These are phyloP conservation scores for Hassar affinis DNA, from an alignment of 2,113 vertebrate genomes.

Conservation along the genomic window DNA sequence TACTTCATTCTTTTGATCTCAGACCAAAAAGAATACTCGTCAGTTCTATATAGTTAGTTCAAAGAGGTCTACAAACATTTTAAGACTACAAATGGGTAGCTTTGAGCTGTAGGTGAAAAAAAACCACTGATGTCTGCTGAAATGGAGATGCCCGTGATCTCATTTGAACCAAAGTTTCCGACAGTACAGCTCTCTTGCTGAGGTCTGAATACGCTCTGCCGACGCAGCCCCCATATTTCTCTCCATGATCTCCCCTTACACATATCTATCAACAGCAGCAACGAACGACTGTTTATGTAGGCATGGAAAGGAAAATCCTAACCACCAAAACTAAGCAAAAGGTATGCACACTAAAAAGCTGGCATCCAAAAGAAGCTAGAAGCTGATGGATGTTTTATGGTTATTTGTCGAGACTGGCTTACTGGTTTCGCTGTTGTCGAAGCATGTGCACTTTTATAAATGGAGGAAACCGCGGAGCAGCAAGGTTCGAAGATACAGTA, in stretches of 20 bases:
- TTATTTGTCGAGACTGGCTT: slow-evolving; percentile 44
- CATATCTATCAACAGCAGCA: slow-evolving; percentile 63
- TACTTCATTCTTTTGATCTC: too few species aligned
- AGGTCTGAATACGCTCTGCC: slow-evolving; percentile 45
- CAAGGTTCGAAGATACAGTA: not conserved
- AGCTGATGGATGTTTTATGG: slow-evolving; percentile 56
- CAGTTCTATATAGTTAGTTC: too few species aligned
- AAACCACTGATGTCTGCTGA: slow-evolving; percentile 65
- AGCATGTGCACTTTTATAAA: slow-evolving; percentile 12
- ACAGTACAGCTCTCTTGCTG: slow-evolving; percentile 61
- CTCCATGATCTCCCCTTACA: slow-evolving; percentile 63
- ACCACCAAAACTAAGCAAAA: slow-evolving; percentile 44
- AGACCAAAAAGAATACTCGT: too few species aligned
- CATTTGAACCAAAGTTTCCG: slow-evolving; percentile 71
- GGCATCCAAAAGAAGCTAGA: slow-evolving; percentile 50
- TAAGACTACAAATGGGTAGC: slow-evolving; percentile 40
- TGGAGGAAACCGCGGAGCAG: slow-evolving; percentile 15
- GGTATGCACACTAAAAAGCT: slow-evolving; percentile 44
- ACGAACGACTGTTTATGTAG: slow-evolving; percentile 60
- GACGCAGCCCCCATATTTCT: slow-evolving; percentile 60
- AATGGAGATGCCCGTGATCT: slow-evolving; percentile 72
- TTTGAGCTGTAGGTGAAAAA: slow-evolving; percentile 49
- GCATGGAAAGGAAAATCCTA: slow-evolving; percentile 55
- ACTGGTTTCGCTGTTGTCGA: slow-evolving; percentile 48
- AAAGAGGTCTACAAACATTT: too few species aligned